These are phyloP conservation scores for Zootoca vivipara DNA, from an alignment of 2,113 vertebrate species.

Conservation along the genomic window DNA sequence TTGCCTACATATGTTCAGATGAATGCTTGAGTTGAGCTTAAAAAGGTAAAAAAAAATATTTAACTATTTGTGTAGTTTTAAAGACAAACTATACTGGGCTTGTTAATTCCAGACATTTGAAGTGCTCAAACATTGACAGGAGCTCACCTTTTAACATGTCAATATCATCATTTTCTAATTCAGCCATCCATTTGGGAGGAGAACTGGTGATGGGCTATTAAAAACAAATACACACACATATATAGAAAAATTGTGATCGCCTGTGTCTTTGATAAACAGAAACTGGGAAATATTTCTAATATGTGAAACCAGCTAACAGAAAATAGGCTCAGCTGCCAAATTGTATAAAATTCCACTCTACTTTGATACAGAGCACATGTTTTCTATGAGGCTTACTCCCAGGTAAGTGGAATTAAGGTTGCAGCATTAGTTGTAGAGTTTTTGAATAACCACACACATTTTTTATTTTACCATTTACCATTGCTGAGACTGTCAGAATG, in stretches of 20 bases:
- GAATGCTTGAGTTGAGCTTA: not conserved
- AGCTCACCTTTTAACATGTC: conserved; percentile 96
- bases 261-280: not conserved
- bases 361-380: not conserved
- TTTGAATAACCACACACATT: too few species aligned
- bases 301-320: not conserved
- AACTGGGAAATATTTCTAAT: not conserved
- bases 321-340: not conserved
- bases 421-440: too few species aligned
- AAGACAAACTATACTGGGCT: not conserved
- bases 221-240: conserved; percentile 34
- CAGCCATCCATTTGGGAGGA: conserved; percentile 98
- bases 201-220: conserved; percentile 93
- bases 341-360: not conserved
- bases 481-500: too few species aligned
- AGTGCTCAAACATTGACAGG: not conserved
- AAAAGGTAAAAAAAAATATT: not conserved
- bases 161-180: conserved; percentile 95
- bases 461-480: too few species aligned
- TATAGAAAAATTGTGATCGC: not conserved
- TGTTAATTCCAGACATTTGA: not conserved
- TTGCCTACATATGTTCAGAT: not conserved
- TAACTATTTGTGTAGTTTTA: not conserved
- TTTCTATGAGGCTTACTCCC: too few species aligned
- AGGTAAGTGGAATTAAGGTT: too few species aligned